phyloP scores from a whole-genome alignment of 2,797 vertebrate genomes.

The Pelodytes ibericus region DNA sequence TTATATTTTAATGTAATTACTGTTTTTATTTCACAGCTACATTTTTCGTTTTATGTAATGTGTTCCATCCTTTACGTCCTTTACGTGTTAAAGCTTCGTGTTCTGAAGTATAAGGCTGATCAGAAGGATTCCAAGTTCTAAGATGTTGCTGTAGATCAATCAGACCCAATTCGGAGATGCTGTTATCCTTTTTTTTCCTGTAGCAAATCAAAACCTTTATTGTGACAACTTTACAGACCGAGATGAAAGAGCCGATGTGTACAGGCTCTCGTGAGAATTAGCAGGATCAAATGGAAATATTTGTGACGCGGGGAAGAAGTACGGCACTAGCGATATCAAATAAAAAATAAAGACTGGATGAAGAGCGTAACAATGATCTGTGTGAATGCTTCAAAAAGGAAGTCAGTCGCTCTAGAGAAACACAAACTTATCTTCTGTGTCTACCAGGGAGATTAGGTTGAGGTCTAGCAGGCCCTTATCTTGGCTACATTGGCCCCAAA shows the following conservation, averaged over 20 bases:
- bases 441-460: slow-evolving; percentile 13
- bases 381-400: slow-evolving; percentile 19
- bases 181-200: slow-evolving; percentile 1
- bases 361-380: not conserved
- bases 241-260: slow-evolving; percentile 3
- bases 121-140: not conserved
- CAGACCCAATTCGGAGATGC: not conserved
- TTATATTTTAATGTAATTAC: not conserved
- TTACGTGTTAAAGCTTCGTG: not conserved
- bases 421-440: slow-evolving; percentile 15
- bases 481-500: not conserved
- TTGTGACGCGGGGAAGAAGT: slow-evolving; percentile 13
- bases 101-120: not conserved
- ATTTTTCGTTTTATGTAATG: too few relatives aligned
- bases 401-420: not conserved
- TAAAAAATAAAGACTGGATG: slow-evolving; percentile 11
- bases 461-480: not conserved
- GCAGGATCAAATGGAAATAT: slow-evolving; percentile 17
- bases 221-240: not conserved
- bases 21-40: too few relatives aligned
- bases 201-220: not conserved
- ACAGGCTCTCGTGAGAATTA: not conserved
- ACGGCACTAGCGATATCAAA: not conserved
- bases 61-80: too few relatives aligned
- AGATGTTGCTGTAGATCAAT: not conserved